Evolutionary conservation across 2,797 vertebrate genomes (phyloP), one percentile per base, ranked within the genome.

Genomic region (Spinus olivaceus): DNA sequence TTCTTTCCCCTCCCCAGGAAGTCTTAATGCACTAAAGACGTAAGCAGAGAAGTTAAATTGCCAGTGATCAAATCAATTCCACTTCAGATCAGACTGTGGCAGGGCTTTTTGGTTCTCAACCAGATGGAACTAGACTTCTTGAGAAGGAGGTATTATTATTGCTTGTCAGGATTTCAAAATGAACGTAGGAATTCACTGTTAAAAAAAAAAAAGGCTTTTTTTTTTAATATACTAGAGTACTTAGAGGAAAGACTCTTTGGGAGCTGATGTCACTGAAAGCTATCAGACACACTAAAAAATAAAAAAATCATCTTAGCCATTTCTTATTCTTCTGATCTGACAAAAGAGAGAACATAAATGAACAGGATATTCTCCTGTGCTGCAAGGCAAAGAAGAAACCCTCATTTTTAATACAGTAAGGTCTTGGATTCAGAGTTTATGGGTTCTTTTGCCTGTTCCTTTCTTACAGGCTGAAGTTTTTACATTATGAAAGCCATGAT

Each of bases 91-190:
- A 72, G 77, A 83, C 86, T 84, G 86, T 72, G 46, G 78, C n/a
- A 47, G 25, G 39, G 24, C n/a, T 89, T 95, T 94, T 92, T 72
- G 51, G 30, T 91, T 90, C 82, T 81, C 56, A 64, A 81, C 66
- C 83, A 93, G 51, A 82, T 76, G 66, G 61, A 94, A 91, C 47
- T 42, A 56, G 93, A 76, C 24, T 69, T 67, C 82, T 94, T 71
- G 65, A 67, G 70, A 86, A 83, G 54, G 53, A 49, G 14, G 50
- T 85, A 88, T 70, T 87, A 91, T 79, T 89, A 81, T 81, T 86
- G 81, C 72, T 94, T 94, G 92, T 88, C 42, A 86, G 21, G 35
- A 33, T 90, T 96, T 97, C 87, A 78, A 65, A 95, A 86, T n/a
- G 57, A 95, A 84, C 37, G 23, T 32, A 81, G 16, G 60, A 63